Evolutionary conservation across 1,140 invertebrate species (phyloP).

Genomic region (Venustaconcha ellipsiformis): DNA sequence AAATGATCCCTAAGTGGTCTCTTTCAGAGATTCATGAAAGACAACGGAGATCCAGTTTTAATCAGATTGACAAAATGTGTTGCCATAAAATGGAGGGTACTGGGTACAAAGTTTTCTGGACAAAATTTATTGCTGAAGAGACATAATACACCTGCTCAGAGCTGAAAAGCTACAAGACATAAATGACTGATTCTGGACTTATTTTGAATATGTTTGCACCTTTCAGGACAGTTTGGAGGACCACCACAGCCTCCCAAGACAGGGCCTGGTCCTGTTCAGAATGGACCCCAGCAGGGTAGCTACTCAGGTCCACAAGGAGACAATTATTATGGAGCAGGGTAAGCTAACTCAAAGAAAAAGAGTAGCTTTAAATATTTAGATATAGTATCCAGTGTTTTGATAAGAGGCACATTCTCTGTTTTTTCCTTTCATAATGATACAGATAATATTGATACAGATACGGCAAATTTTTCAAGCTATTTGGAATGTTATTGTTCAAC

Average conservation of each 20-base stretch:
- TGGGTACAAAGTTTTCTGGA: neutral
- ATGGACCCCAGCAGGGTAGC: constrained; percentile 36
- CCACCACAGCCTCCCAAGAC: constrained; percentile 1
- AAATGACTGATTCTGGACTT: neutral
- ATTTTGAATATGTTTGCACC: neutral
- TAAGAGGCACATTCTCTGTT: neutral
- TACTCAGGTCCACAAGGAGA: constrained; percentile 36
- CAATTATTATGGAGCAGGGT: constrained; percentile 13
- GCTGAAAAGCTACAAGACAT: neutral
- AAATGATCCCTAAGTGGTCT: too few species aligned
- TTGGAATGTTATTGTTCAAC: neutral
- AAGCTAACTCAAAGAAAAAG: too few species aligned
- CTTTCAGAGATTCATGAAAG: too few species aligned
- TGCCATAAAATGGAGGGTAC: too few species aligned
- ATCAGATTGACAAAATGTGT: neutral
- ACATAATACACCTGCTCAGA: too few species aligned
- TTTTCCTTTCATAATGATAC: neutral
- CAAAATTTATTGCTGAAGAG: neutral
- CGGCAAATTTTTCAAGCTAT: neutral
- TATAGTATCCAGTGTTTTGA: neutral
- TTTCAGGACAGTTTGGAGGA: constrained; percentile 33
- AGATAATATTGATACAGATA: neutral
- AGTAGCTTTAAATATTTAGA: neutral
- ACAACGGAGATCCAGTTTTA: too few species aligned
- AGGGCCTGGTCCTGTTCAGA: constrained; percentile 25